These are phyloP conservation scores for Choreutis nemorana DNA, from an alignment of 2,888 invertebrate species.

Conservation along the genomic window DNA sequence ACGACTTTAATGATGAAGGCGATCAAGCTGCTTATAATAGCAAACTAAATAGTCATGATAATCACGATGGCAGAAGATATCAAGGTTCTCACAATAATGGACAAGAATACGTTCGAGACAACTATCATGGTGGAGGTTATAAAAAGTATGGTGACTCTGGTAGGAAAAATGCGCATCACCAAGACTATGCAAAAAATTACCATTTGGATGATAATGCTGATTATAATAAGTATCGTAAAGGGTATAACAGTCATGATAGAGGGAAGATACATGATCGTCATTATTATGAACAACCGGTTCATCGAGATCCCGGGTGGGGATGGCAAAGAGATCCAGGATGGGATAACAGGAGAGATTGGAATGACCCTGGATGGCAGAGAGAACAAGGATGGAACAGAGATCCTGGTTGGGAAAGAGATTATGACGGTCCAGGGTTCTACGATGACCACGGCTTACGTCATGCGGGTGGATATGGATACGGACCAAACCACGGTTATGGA, in stretches of 20 bases:
- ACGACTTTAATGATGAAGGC: slow-evolving; percentile 65
- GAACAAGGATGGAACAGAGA: slow-evolving; percentile 25
- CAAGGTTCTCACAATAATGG: slow-evolving; percentile 52
- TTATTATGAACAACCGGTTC: slow-evolving; percentile 29
- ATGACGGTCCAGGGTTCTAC: slow-evolving; percentile 47
- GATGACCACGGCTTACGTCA: slow-evolving; percentile 46
- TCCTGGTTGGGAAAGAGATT: slow-evolving; percentile 33
- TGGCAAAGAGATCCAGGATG: slow-evolving; percentile 23
- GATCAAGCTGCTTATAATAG: slow-evolving; percentile 53
- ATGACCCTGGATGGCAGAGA: slow-evolving; percentile 24
- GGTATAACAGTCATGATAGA: slow-evolving; percentile 39
- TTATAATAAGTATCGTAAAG: slow-evolving; percentile 46
- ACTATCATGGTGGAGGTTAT: slow-evolving; percentile 43
- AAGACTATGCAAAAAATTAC: slow-evolving; percentile 52
- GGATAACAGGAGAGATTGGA: slow-evolving; percentile 26
- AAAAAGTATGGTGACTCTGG: slow-evolving; percentile 46
- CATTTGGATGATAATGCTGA: slow-evolving; percentile 49
- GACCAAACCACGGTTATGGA: slow-evolving; percentile 45
- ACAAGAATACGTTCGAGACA: slow-evolving; percentile 40
- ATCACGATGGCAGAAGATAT: slow-evolving; percentile 46
- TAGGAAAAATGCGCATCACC: slow-evolving; percentile 39
- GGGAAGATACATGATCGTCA: slow-evolving; percentile 39
- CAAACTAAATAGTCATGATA: slow-evolving; percentile 41
- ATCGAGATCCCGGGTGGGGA: slow-evolving; percentile 37
- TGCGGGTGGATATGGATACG: slow-evolving; percentile 47